Base-by-base conservation (phyloP, 2,113 vertebrate species). In the Oryzias woworae region DNA sequence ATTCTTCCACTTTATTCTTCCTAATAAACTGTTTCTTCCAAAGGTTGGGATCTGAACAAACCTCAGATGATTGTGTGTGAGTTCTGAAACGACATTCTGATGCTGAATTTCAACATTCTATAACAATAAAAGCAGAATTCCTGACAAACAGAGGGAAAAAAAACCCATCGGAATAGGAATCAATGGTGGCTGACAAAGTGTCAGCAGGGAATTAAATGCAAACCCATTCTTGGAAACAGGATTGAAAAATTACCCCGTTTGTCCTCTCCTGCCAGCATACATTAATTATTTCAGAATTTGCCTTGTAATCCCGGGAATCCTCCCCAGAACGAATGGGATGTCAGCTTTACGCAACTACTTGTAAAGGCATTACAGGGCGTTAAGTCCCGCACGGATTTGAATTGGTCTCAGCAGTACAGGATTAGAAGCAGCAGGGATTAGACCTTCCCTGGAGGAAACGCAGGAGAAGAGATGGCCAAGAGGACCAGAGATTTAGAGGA, bases 371-470 rank as follows among this genome's bases (percentile, higher is more conserved):
- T 93, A 88, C 76, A 80, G 78, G 79, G 86, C 87, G 82, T 87
- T 90, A 91, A 92, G 85, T 88, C 93, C 88, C 88, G 83, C 87
- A 85, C 88, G 91, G 82, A 69, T 92, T 86, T 89, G 85, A 81
- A 79, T 80, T 90, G 92, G 90, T 89, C 90, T 77, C 79, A 89
- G 82, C 70, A 58, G 90, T 90, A 89, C 84, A 91, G 91, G 92
- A 93, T 94, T 92, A 94, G 86, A 89, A 85, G 84, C 90, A 83
- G 70, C 66, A 80, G 89, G 90, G 94, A 93, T 95, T 94, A 94
- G 90, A 91, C 89, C 73, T 86, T 89, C 71, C 73, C 73, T 31
- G 12, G 62, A 78, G 83, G 57, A 73, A 69, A 80, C 58, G 70
- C 64, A 50, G 69, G 57, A 52, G 57, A 61, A 69, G 54, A 61